Base-by-base conservation (phyloP, 2,888 invertebrate species). In the Euspilapteryx auroguttella region DNA sequence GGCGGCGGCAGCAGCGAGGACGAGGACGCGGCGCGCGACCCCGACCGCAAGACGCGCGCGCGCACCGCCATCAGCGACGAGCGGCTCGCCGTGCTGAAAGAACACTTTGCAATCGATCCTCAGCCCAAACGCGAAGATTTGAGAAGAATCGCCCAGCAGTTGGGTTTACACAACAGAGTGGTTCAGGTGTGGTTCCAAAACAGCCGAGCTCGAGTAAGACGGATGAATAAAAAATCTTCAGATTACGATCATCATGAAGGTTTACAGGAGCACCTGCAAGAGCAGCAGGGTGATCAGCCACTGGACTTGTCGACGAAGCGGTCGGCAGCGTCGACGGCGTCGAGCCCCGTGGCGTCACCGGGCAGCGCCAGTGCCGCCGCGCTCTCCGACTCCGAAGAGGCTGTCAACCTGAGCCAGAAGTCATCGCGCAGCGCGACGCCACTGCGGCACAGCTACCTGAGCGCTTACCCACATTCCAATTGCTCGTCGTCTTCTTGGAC, bases 181-280 rank as follows among this genome's bases (percentile, higher is more conserved):
- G 89, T 90, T 3, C 87, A 95, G 77, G 96, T 95, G 4, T 96
- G 96, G 95, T 96, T 96, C 56, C 96, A 96, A 71, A 96, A 96
- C 58, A 92, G 91, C 38, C 81, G 95, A 37, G 95, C 95, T 0
- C 80, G 94, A 29, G 93, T 93, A 49, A 82, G 94, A 25, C 81
- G 92, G 40, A 58, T 82, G 63, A 79, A 78, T 21, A n/a, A n/a
- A n/a, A n/a, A n/a, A n/a, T n/a, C n/a, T n/a, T n/a, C n/a, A n/a
- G n/a, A n/a, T n/a, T n/a, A n/a, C n/a, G n/a, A n/a, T n/a, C n/a
- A n/a, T n/a, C n/a, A n/a, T n/a, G n/a, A n/a, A n/a, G n/a, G n/a
- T n/a, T n/a, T n/a, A n/a, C n/a, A n/a, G n/a, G n/a, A n/a, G n/a
- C n/a, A n/a, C n/a, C n/a, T n/a, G n/a, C n/a, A n/a, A n/a, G n/a